These are phyloP conservation scores for Anthopleura xanthogrammica DNA, from an alignment of 92 coral and sea anemone species.

Conservation along the genomic window DNA sequence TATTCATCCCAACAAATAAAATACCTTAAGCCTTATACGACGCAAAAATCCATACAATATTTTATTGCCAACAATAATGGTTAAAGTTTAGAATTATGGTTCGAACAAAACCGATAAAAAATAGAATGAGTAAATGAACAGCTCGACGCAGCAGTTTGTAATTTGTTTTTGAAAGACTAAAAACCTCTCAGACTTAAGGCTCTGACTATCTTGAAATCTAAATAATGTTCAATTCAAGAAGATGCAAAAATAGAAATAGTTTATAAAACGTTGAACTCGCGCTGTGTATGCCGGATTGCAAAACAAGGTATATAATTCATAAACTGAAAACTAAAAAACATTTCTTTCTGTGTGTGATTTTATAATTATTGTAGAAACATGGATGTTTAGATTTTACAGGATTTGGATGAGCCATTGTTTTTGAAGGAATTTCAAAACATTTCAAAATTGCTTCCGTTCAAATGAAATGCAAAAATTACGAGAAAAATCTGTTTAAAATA, in stretches of 20 bases:
- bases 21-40: not conserved
- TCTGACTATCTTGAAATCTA: not conserved
- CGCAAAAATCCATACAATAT: not conserved
- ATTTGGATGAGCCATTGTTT: not conserved
- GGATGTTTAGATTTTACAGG: not conserved
- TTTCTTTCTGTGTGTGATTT: not conserved
- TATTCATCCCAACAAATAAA: not conserved
- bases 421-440: not conserved
- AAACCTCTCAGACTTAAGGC: not conserved
- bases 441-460: not conserved
- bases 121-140: not conserved
- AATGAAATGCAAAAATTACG: not conserved
- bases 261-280: not conserved
- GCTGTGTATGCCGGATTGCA: not conserved
- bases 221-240: not conserved
- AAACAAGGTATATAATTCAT: not conserved
- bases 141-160: not conserved
- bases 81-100: not conserved
- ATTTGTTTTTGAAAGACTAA: not conserved
- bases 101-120: not conserved
- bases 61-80: not conserved
- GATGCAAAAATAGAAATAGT: not conserved
- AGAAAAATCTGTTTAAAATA: not conserved
- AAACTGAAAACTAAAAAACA: not conserved
- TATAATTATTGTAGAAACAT: not conserved